Conservation (phyloP, 2,797 vertebrate species). For the Hydrolagus colliei region DNA sequence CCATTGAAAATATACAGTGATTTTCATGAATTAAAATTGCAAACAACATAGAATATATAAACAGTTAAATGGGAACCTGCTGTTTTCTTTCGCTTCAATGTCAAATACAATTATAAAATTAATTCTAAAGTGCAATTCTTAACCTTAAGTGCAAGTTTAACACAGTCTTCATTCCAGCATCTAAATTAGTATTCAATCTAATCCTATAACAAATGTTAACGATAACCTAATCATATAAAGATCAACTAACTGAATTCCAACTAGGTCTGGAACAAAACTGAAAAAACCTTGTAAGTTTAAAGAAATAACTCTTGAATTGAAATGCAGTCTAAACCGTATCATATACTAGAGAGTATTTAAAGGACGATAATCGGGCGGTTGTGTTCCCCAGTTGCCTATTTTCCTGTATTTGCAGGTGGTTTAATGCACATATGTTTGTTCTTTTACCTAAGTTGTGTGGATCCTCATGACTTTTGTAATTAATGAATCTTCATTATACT, state of each 20-base stretch:
- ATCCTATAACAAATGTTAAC: not conserved
- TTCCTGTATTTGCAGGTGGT: not conserved
- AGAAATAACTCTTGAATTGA: not conserved
- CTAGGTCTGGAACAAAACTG: not conserved
- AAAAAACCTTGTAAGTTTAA: not conserved
- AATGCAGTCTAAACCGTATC: not conserved
- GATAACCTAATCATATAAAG: not conserved
- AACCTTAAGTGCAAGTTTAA: not conserved
- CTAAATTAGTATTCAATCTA: not conserved
- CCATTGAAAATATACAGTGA: not conserved
- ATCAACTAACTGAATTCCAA: not conserved
- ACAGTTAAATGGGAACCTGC: not conserved
- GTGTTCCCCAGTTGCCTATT: not conserved
- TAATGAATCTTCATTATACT: slow-evolving; percentile 64
- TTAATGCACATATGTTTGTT: slow-evolving; percentile 24
- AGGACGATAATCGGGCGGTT: not conserved
- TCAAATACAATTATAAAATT: slow-evolving; percentile 13
- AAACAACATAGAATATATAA: not conserved
- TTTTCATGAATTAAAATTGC: not conserved
- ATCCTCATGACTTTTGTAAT: slow-evolving; percentile 47
- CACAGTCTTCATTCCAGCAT: not conserved
- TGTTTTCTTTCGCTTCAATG: not conserved
- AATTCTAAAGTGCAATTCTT: slow-evolving; percentile 1
- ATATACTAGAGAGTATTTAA: not conserved
- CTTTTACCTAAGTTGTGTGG: slow-evolving; percentile 26